phyloP scores from a whole-genome alignment of 2,888 invertebrate species.

The Hydrotaea diabolus region DNA sequence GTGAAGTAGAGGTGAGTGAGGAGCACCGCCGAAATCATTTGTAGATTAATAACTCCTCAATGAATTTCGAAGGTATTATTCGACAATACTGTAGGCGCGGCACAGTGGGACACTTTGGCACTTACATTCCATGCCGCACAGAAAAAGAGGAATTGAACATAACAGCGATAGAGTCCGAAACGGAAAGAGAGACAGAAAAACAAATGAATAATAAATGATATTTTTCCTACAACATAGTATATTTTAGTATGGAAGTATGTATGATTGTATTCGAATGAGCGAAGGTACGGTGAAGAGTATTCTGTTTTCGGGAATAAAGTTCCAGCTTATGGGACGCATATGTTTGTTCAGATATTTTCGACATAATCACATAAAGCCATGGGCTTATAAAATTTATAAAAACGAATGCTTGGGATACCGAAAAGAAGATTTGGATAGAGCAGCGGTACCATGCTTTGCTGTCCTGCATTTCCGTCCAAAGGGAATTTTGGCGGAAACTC shows the following conservation, averaged over 20 bases:
- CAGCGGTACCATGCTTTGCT: no score
- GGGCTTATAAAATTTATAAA: no score
- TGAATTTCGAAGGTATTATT: constrained; percentile 48
- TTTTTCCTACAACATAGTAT: neutral
- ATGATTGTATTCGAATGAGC: neutral
- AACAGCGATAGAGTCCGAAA: neutral
- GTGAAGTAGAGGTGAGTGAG: constrained; percentile 1
- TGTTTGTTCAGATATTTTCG: no score
- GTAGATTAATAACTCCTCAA: constrained; percentile 62
- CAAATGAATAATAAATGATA: constrained; percentile 61
- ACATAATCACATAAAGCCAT: no score
- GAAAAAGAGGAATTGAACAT: constrained; percentile 17
- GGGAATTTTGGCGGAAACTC: no score
- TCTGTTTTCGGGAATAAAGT: no score
- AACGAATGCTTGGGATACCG: no score
- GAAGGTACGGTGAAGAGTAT: neutral
- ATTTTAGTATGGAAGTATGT: neutral
- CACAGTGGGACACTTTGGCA: constrained; percentile 63
- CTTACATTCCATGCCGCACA: constrained; percentile 51
- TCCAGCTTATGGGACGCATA: no score
- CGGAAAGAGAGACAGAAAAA: constrained; percentile 16
- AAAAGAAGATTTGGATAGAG: no score
- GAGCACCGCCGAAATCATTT: constrained; percentile 51
- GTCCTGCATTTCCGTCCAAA: no score
- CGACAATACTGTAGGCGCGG: constrained; percentile 58